phyloP scores from a whole-genome alignment of 2,888 invertebrate species.

The Drosophila parthenogenetica region DNA sequence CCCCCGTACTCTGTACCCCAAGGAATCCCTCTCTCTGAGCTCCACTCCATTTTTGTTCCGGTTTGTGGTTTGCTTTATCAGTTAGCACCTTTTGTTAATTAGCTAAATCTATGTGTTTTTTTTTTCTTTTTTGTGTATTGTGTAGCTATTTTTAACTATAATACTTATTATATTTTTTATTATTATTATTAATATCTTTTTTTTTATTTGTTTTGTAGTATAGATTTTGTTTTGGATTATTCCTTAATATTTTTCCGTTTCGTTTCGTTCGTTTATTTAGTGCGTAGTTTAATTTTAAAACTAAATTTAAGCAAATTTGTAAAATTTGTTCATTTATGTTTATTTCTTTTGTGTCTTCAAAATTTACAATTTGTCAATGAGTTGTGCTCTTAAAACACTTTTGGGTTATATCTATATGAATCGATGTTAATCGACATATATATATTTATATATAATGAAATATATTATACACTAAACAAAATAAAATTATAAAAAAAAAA shows the following conservation, averaged over 20 bases:
- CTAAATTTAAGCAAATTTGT: conserved; percentile 44
- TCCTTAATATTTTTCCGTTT: conserved; percentile 16
- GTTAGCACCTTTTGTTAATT: conserved; percentile 52
- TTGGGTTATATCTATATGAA: conserved; percentile 42
- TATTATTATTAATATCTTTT: conserved; percentile 24
- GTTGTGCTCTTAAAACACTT: conserved; percentile 73
- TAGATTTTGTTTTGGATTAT: conserved; percentile 26
- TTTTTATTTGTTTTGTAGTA: conserved; percentile 39
- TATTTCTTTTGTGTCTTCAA: conserved; percentile 12
- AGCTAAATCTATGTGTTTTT: conserved; percentile 38
- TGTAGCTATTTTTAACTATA: conserved; percentile 44
- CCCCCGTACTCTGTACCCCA: too few species aligned
- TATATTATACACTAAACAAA: conserved; percentile 4
- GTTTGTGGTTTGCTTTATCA: conserved; percentile 39
- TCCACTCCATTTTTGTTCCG: conserved; percentile 31
- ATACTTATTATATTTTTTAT: conserved; percentile 11
- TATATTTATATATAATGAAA: conserved; percentile 11
- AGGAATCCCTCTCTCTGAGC: conserved; percentile 9
- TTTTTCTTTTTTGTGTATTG: neutral
- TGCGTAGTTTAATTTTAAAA: conserved; percentile 43
- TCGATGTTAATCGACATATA: conserved; percentile 1
- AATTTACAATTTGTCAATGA: conserved; percentile 41
- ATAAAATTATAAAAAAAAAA: neutral
- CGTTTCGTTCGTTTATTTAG: conserved; percentile 52
- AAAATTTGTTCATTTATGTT: conserved; percentile 39